Conservation (phyloP, 2,113 vertebrate species). For the Laticauda laticaudata region DNA sequence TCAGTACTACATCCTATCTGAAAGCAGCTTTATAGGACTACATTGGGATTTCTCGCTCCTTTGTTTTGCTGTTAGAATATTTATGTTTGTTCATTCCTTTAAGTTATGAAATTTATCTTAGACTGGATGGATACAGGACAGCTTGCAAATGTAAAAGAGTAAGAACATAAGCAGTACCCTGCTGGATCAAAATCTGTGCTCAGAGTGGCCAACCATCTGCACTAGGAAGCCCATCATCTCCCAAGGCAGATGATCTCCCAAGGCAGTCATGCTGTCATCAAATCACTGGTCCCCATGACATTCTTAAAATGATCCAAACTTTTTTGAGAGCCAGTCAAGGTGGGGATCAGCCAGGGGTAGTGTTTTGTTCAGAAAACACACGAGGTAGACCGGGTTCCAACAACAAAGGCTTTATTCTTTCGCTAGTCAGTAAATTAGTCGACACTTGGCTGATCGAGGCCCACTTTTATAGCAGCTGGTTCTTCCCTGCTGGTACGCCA, state of each 20-base stretch:
- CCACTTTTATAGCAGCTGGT: no score
- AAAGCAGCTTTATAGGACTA: not conserved
- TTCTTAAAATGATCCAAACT: not conserved
- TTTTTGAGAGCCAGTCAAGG: not conserved
- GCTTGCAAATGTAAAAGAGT: not conserved
- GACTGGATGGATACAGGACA: not conserved
- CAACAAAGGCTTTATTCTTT: no score
- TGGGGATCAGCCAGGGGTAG: not conserved
- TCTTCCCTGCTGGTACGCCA: no score
- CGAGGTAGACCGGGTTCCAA: no score
- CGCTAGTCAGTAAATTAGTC: no score
- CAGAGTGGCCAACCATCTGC: not conserved
- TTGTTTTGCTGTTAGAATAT: not conserved
- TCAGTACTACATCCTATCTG: not conserved
- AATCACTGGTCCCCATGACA: not conserved
- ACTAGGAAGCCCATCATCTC: not conserved
- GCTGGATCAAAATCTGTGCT: not conserved
- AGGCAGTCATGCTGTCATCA: not conserved
- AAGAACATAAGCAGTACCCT: not conserved
- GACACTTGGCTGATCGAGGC: no score
- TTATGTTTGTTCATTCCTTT: not conserved
- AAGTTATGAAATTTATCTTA: not conserved
- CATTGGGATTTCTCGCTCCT: not conserved
- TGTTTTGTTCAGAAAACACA: no score
- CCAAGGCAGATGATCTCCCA: not conserved